Evolutionary conservation across 2,113 vertebrate species (phyloP).

Genomic region (Triplophysa tibetana): DNA sequence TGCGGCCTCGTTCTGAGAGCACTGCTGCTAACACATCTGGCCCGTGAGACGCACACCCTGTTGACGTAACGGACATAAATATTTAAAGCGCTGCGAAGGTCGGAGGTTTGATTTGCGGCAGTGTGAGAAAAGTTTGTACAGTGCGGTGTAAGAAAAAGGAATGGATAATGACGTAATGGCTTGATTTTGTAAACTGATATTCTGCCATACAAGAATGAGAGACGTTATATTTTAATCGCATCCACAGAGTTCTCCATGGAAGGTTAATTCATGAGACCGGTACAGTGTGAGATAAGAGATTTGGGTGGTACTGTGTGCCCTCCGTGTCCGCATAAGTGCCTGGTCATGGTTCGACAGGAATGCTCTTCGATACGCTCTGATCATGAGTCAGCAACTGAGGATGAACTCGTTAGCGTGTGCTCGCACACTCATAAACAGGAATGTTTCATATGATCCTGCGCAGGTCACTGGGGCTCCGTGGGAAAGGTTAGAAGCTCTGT

Average conservation of each 20-base stretch:
- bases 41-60: slow-evolving; percentile 49
- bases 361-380: background rate
- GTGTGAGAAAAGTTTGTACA: slow-evolving; percentile 18
- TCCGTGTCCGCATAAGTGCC: slow-evolving; percentile 58
- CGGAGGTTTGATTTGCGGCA: slow-evolving; percentile 53
- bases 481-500: slow-evolving; percentile 54
- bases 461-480: slow-evolving; percentile 50
- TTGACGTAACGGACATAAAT: slow-evolving; percentile 66
- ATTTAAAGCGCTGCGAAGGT: slow-evolving; percentile 64
- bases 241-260: too few species aligned
- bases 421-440: slow-evolving; percentile 16
- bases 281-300: slow-evolving; percentile 54
- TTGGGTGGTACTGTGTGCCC: slow-evolving; percentile 33
- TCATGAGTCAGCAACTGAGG: slow-evolving; percentile 46
- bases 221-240: too few species aligned
- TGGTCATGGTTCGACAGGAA: slow-evolving; percentile 61
- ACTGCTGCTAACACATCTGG: slow-evolving; percentile 61
- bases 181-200: too few species aligned
- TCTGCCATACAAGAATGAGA: too few species aligned
- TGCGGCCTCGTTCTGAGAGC: slow-evolving; percentile 44
- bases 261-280: too few species aligned
- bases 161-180: too few species aligned
- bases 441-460: slow-evolving; percentile 36
- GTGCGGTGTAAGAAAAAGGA: background rate
- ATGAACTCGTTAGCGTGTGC: slow-evolving; percentile 16